Base-by-base conservation (phyloP, 2,888 invertebrate genomes). In the Lochmaea capreae region DNA sequence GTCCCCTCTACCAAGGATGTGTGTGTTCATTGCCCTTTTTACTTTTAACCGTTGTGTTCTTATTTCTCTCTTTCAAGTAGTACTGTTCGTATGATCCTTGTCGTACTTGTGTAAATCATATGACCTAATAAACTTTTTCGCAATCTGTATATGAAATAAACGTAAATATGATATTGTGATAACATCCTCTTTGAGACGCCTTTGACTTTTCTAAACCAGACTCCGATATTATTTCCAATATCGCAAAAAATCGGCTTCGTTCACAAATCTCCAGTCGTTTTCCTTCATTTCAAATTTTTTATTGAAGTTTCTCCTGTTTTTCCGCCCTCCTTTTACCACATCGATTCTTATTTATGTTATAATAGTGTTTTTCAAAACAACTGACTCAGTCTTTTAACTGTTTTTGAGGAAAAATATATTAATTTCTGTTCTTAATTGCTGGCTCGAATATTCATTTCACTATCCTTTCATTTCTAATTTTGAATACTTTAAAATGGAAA, bases 401-500 rank as follows among this genome's bases (percentile, higher is more conserved):
- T 33, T 33, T 33, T 33, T 33, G 5, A 39, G 33, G 9, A 49
- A 14, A n/a, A 6, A n/a, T 39, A 39, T 39, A 39, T 39, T 39
- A 39, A 8, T 39, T 39, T 39, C 2, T 39, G 5, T 39, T 39
- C 8, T 39, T n/a, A 33, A 18, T 49, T 65, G 46, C 58, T 16
- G 10, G 42, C 16, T 58, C 39, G 18, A 57, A 16, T 67, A 58
- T 57, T 67, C 39, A 67, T 67, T 67, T 57, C 46, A 57, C 26
- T 58, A 58, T 67, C 43, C 43, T 43, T 58, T n/a, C 43, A 58
- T 67, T 58, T 58, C 43, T 42, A 12, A 22, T 10, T 67, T 67
- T 58, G 16, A 39, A 66, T n/a, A 57, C 66, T 67, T 67, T 58
- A 12, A 67, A 58, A 67, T 67, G 43, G 58, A 67, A 67, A 67